Base-by-base conservation (phyloP, 1,140 invertebrate species). In the Lethrus apterus region DNA sequence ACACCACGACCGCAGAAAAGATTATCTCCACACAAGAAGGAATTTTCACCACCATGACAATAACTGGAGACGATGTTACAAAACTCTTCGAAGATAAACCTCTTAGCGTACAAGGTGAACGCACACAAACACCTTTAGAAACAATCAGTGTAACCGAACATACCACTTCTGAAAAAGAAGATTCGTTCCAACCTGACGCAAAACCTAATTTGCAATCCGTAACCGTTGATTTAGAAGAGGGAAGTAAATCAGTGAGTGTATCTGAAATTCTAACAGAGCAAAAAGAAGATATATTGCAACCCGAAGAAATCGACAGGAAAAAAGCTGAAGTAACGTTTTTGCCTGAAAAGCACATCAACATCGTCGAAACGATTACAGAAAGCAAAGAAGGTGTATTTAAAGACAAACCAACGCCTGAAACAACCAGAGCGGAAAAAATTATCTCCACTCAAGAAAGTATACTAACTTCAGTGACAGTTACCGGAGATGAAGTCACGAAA, bases 301-400 rank as follows among this genome's bases (percentile, higher is more conserved):
- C 9, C 4, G 31, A 33, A 7, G 31, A 5, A 4, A 33, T 9
- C 14, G n/a, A n/a, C n/a, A n/a, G n/a, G n/a, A n/a, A n/a, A n/a
- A 33, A 33, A 33, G 14, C 4, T 8, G 31, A 11, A 15, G 5
- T 13, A 9, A 14, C 31, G 13, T 33, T 14, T 33, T 33, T 66
- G 21, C 66, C 51, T 44, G 59, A 55, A 36, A 57, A 65, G 33
- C 49, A 65, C 34, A 35, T 73, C 20, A 65, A 60, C 1, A 50
- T 71, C 3, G 64, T 55, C 10, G 68, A 71, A 55, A 60, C 62
- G 2, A 57, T 62, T 31, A 13, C 4, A 11, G 23, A 33, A 21
- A 40, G 44, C 3, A 53, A 50, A 34, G 54, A 53, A 48, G 36
- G 17, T 15, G 30, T 45, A 38, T 43, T 50, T 33, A 38, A 48